These are phyloP conservation scores for Hydrolagus affinis DNA, from an alignment of 2,113 vertebrate genomes.

Conservation along the genomic window DNA sequence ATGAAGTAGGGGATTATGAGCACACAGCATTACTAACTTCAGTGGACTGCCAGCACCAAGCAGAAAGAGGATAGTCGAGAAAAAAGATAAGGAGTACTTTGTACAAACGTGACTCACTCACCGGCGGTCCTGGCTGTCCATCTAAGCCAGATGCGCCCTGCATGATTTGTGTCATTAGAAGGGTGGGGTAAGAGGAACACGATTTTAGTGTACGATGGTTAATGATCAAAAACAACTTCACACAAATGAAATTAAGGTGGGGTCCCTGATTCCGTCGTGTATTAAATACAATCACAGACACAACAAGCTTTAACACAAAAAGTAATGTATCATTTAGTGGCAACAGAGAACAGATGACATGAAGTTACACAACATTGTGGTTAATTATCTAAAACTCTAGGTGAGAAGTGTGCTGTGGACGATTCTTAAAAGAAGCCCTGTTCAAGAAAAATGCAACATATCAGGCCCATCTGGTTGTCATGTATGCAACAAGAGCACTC, in stretches of 20 bases:
- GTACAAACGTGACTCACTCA: conserved; percentile 71
- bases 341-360: conserved; percentile 8
- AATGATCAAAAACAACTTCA: conserved; percentile 36
- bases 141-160: conserved; percentile 99
- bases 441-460: neutral
- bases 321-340: neutral
- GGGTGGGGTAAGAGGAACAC: conserved; percentile 28
- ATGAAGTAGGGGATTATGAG: neutral
- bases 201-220: conserved; percentile 28
- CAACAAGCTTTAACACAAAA: neutral
- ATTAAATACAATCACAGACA: conserved; percentile 24
- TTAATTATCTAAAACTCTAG: conserved; percentile 12
- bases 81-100: conserved; percentile 10
- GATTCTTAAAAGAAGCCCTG: neutral
- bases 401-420: neutral
- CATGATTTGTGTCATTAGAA: conserved; percentile 56
- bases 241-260: conserved; percentile 89
- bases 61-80: conserved; percentile 25
- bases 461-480: neutral
- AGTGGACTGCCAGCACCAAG: conserved; percentile 28
- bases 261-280: conserved; percentile 34
- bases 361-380: neutral
- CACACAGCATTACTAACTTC: neutral
- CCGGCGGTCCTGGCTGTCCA: conserved; percentile 95
- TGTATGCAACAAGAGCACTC: neutral